These are phyloP conservation scores for Elachura formosa DNA, from an alignment of 2,113 vertebrate species.

Conservation along the genomic window DNA sequence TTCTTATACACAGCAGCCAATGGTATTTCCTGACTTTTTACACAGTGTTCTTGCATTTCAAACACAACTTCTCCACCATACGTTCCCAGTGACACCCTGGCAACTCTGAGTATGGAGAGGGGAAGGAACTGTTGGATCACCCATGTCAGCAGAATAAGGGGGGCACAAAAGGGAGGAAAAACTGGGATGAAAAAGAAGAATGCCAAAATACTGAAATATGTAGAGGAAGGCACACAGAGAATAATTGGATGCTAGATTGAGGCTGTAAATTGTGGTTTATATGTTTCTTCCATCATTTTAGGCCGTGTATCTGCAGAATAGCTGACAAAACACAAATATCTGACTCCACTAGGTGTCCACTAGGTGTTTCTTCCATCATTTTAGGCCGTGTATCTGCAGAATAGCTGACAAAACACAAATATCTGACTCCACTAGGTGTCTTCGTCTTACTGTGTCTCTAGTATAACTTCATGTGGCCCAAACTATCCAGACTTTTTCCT, in stretches of 20 bases:
- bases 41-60: slow-evolving; percentile 26
- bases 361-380: too few species aligned
- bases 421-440: background rate
- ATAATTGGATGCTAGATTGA: background rate
- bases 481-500: background rate
- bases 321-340: background rate
- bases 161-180: background rate
- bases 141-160: background rate
- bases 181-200: background rate
- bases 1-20: background rate
- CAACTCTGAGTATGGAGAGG: background rate
- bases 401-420: background rate
- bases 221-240: background rate
- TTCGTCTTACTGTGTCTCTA: background rate
- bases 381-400: background rate
- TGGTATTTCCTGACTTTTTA: slow-evolving; percentile 8
- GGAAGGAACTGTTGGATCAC: background rate
- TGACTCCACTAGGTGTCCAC: background rate
- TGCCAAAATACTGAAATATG: background rate
- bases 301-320: background rate
- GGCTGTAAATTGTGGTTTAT: background rate
- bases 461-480: background rate
- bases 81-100: background rate
- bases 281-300: background rate
- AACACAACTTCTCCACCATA: background rate